Evolutionary conservation across 2,797 vertebrate genomes (phyloP).

Genomic region (Novumbra hubbsi): DNA sequence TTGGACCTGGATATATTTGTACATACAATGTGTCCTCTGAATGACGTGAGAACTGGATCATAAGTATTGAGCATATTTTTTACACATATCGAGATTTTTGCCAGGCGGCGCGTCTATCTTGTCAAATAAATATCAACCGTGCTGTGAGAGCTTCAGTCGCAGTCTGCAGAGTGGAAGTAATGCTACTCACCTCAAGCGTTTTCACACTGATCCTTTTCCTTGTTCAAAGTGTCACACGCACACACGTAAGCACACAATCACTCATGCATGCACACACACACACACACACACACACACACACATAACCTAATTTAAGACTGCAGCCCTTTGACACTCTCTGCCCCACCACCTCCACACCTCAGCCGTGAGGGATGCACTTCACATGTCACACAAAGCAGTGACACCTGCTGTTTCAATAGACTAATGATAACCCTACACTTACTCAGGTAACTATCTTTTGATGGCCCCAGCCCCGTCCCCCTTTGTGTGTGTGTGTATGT

Average conservation of each 20-base stretch:
- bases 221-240: constrained; percentile 6
- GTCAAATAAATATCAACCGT: background rate
- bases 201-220: background rate
- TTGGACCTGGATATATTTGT: background rate
- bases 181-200: background rate
- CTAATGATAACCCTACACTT: constrained; percentile 2
- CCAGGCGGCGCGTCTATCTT: background rate
- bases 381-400: constrained; percentile 21
- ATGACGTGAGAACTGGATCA: background rate
- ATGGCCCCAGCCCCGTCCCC: background rate
- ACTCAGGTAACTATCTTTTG: background rate
- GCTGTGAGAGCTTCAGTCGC: background rate
- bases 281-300: constrained; percentile 6
- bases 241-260: constrained; percentile 8
- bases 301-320: background rate
- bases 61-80: background rate
- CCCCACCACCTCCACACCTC: background rate
- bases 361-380: constrained; percentile 12
- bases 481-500: too few relatives aligned
- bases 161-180: background rate
- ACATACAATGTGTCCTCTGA: background rate
- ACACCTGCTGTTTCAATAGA: constrained; percentile 37
- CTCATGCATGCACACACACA: background rate
- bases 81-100: background rate
- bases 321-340: constrained; percentile 1